Evolutionary conservation across 2,113 vertebrate genomes (phyloP).

Genomic region (Cephalopterus ornatus): DNA sequence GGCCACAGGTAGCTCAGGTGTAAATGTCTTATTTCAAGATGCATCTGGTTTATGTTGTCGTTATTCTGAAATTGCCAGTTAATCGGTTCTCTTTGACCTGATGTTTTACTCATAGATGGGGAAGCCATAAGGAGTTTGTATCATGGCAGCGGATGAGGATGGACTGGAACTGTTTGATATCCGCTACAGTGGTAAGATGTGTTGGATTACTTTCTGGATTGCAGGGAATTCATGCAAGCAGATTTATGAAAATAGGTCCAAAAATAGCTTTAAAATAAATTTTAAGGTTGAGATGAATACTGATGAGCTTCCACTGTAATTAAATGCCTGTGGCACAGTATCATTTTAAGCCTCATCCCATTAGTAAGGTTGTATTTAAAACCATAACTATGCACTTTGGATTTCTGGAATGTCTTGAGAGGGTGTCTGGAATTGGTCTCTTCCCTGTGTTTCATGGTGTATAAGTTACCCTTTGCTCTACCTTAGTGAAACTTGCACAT

Average conservation of each 20-base stretch:
- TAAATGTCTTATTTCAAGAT: neutral
- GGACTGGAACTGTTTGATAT: constrained; percentile 67
- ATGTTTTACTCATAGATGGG: constrained; percentile 58
- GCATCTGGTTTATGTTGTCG: neutral
- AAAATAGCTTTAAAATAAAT: neutral
- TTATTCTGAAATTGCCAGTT: neutral
- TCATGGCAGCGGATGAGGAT: constrained; percentile 78
- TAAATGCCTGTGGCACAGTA: neutral
- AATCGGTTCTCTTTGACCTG: neutral
- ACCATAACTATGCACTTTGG: neutral
- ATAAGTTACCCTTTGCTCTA: neutral
- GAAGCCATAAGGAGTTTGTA: constrained; percentile 63
- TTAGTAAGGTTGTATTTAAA: neutral
- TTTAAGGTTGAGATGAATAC: neutral
- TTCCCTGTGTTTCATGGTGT: accelerated
- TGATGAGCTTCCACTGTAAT: neutral
- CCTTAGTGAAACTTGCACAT: neutral
- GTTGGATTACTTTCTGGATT: neutral
- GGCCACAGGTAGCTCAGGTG: neutral
- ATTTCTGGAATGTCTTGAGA: neutral
- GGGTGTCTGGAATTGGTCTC: neutral
- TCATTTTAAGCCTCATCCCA: neutral
- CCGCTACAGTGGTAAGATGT: constrained; percentile 41
- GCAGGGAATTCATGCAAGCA: neutral
- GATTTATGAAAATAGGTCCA: neutral